Evolutionary conservation across 2,113 vertebrate genomes (phyloP), one percentile per base, ranked within the genome.

Genomic region (Blennius ocellaris): DNA sequence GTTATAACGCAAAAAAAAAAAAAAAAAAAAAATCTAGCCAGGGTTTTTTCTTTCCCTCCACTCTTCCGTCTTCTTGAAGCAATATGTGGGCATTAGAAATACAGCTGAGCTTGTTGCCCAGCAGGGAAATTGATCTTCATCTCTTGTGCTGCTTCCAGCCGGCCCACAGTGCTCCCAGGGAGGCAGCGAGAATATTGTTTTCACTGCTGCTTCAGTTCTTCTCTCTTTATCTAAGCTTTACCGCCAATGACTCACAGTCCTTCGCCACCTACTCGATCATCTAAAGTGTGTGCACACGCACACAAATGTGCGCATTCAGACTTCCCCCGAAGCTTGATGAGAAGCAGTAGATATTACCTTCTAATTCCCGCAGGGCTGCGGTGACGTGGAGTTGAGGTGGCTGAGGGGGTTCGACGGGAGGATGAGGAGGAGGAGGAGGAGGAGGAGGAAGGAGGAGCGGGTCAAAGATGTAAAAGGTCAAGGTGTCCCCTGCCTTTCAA

Each of bases 381-480:
- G 65, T 88, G 85, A 81, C 84, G 82, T 39, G 11, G 67, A 73
- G 81, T 78, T 77, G 72, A 84, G 48, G 64, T 30, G 73, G 54
- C 38, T 15, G 37, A 69, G 53, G 30, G 48, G 44, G 73, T 62
- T 69, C 21, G 79, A 78, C 69, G 66, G 73, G 15, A 63, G 43
- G 52, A 72, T 63, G 76, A 55, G 73, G 59, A 65, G 17, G 66
- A 85, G 53, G 75, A 66, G 41, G 76, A 55, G 73, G 59, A 65
- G 17, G 66, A 85, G 53, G 75, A 66, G 41, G 58, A 76, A 39
- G 57, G 54, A 58, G 69, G 51, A 73, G n/a, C n/a, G 9, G 79
- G 87, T 84, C 77, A 85, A 70, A 84, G 59, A 88, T 82, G 54
- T 64, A 74, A 92, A 91, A 93, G 91, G 93, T 91, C 91, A 93